These are phyloP conservation scores for Platygyra sinensis DNA, from an alignment of 64 coral and sea anemone genomes.

Conservation along the genomic window DNA sequence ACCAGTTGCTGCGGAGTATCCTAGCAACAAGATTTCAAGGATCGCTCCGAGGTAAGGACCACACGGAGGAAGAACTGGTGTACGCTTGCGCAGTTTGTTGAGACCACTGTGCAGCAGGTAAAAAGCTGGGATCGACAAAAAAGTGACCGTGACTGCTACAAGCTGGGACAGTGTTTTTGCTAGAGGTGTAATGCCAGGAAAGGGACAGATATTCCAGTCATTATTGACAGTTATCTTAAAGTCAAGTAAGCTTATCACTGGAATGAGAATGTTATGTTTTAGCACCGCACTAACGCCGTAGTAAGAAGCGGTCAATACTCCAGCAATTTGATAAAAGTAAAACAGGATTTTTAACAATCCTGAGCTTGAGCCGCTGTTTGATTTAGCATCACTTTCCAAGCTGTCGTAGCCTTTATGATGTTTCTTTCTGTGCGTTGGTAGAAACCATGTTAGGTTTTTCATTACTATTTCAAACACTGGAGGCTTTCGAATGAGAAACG, in stretches of 20 bases:
- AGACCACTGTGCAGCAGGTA: slow-evolving; percentile 30
- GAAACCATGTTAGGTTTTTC: slow-evolving; percentile 17
- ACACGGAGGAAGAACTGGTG: background rate
- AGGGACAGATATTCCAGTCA: slow-evolving; percentile 22
- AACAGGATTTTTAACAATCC: slow-evolving; percentile 58
- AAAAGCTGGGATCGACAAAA: background rate
- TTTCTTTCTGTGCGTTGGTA: background rate
- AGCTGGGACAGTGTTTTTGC: slow-evolving; percentile 15
- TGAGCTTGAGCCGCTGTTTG: too few relatives aligned
- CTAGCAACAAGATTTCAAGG: slow-evolving; percentile 51
- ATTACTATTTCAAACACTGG: slow-evolving; percentile 17
- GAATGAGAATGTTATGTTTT: background rate
- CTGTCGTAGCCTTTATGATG: background rate
- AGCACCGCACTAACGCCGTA: background rate
- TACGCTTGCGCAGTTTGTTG: slow-evolving; percentile 7
- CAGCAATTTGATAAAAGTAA: slow-evolving; percentile 68
- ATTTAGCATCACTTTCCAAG: background rate
- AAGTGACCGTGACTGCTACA: background rate
- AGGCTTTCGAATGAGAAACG: slow-evolving; percentile 35
- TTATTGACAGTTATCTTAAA: background rate
- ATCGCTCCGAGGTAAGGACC: slow-evolving; percentile 57
- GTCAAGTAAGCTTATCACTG: slow-evolving; percentile 3
- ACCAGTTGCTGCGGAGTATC: slow-evolving; percentile 20
- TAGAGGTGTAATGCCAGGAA: slow-evolving; percentile 10
- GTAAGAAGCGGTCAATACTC: slow-evolving; percentile 2